Evolutionary conservation across 2,888 invertebrate genomes (phyloP).

Genomic region (Muschampia plurimacula): DNA sequence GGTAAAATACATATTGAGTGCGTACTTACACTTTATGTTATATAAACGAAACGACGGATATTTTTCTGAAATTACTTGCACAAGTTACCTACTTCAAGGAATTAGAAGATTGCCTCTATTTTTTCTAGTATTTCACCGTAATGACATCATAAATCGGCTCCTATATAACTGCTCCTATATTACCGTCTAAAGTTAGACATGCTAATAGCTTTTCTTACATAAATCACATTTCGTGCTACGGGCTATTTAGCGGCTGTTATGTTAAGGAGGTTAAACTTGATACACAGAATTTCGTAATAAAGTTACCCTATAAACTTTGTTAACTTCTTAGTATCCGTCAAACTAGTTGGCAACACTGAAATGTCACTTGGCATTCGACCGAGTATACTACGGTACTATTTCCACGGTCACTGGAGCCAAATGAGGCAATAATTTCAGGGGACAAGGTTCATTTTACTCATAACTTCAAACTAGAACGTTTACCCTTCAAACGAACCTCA

Average conservation of each 20-base stretch:
- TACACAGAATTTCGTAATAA: slow-evolving; percentile 50
- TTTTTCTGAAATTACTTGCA: too few relatives aligned
- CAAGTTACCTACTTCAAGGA: too few relatives aligned
- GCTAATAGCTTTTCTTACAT: slow-evolving; percentile 33
- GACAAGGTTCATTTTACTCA: slow-evolving; percentile 27
- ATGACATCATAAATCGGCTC: neutral
- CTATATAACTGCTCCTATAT: neutral
- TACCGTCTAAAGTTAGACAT: slow-evolving; percentile 14
- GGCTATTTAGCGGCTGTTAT: slow-evolving; percentile 52
- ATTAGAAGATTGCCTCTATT: too few relatives aligned
- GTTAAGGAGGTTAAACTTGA: slow-evolving; percentile 51
- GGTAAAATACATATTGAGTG: too few relatives aligned
- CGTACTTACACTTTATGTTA: too few relatives aligned
- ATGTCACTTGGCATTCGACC: slow-evolving; percentile 61
- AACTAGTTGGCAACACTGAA: slow-evolving; percentile 57
- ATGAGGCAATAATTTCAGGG: slow-evolving; percentile 58
- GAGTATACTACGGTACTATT: slow-evolving; percentile 53
- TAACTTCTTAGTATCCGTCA: slow-evolving; percentile 50
- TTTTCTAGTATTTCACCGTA: neutral
- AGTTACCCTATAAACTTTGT: slow-evolving; percentile 47
- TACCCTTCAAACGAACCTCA: slow-evolving; percentile 24
- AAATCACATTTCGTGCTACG: slow-evolving; percentile 42
- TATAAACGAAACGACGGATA: too few relatives aligned
- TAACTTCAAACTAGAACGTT: slow-evolving; percentile 24
- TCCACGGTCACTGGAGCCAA: slow-evolving; percentile 59